These are phyloP conservation scores for Drosophila sechellia DNA, from an alignment of 1,140 invertebrate species.

Conservation along the genomic window DNA sequence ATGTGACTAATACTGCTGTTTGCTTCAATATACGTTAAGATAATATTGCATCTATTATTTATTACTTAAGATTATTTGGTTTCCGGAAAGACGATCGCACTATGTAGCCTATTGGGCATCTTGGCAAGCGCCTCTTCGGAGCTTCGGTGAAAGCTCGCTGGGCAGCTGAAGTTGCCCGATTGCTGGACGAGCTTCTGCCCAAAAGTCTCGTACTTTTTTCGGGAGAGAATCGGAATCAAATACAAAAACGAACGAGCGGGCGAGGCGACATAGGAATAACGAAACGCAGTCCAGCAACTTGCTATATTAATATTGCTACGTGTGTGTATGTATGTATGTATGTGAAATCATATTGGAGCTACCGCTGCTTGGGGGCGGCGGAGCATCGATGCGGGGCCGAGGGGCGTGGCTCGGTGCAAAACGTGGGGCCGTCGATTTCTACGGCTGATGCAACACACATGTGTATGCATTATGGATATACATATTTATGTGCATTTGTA, in stretches of 20 bases:
- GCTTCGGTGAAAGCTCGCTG: conserved; percentile 26
- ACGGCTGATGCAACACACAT: conserved; percentile 80
- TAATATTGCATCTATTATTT: background rate
- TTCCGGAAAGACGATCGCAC: background rate
- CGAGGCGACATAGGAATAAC: conserved; percentile 38
- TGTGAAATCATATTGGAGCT: conserved; percentile 47
- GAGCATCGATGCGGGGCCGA: conserved; percentile 16
- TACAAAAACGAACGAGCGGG: conserved; percentile 35
- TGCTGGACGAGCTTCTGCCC: conserved; percentile 20
- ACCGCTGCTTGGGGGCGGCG: conserved; percentile 33
- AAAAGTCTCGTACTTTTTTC: conserved; percentile 13
- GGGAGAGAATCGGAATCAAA: conserved; percentile 40
- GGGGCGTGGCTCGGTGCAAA: conserved; percentile 67
- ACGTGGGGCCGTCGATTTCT: conserved; percentile 76
- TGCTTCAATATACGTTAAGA: background rate
- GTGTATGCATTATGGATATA: conserved; percentile 29
- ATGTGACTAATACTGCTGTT: background rate
- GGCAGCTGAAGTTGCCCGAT: background rate
- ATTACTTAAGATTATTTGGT: background rate
- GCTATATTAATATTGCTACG: conserved; percentile 42
- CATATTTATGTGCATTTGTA: background rate
- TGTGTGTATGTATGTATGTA: background rate
- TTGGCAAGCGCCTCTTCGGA: conserved; percentile 1
- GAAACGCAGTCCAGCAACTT: conserved; percentile 63
- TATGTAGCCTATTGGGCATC: background rate